Base-by-base conservation (phyloP, 2,888 invertebrate species). In the Netelia fuscicornis region DNA sequence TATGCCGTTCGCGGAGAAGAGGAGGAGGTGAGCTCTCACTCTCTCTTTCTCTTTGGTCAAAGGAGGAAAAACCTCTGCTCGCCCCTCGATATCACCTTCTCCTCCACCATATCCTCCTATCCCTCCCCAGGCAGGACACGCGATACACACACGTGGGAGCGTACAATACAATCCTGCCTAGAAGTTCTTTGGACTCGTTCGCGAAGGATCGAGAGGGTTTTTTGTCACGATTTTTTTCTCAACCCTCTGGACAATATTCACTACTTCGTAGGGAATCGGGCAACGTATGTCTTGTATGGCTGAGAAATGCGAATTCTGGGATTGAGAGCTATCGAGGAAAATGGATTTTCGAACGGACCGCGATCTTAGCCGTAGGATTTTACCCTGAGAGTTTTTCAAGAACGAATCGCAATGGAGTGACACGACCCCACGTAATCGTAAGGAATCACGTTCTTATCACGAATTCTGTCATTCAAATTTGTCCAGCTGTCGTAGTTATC, bases 141-240 rank as follows among this genome's bases (percentile, higher is more conserved):
- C 23, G 52, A 68, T 23, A 68, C n/a, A 68, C 25, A 37, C 64
- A n/a, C 37, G 30, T n/a, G 6, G n/a, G 20, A 10, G 8, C 30
- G 9, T 37, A 58, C 23, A 44, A n/a, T 37, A 17, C 60, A 30
- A 68, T 60, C 23, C 44, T 60, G 84, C 81, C 85, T 71, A 70
- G 72, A 81, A 86, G 81, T 81, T 72, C 65, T 67, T 82, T 87
- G 85, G 79, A 87, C 83, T 85, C 77, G 71, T 81, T 79, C 54
- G n/a, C 75, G 54, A 80, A 78, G 78, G 79, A 86, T 85, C 81
- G 60, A 85, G 86, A 86, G 86, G 17, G 83, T 85, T 79, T 72
- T 78, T 72, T 81, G 3, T 30, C 30, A 30, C 74, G 83, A 83
- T 82, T 81, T 87, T 85, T 84, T 83, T 86, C 75, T 67, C 60